Conservation (phyloP, 2,888 invertebrate species). For the Andricus quercusramuli region DNA sequence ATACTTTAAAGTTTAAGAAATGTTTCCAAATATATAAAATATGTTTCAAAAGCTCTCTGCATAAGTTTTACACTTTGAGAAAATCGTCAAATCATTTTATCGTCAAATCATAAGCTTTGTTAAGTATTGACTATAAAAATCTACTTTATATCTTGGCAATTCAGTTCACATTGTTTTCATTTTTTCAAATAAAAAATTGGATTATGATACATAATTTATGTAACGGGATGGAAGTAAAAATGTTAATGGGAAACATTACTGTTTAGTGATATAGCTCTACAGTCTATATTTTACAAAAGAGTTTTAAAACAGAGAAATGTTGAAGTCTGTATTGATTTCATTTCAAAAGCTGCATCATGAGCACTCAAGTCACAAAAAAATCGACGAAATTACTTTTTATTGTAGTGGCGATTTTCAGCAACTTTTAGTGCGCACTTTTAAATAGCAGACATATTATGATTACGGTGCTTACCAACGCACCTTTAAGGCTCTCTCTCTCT, state of each 20-base stretch:
- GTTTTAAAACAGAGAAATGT: background rate
- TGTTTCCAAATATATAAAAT: background rate
- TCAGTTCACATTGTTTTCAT: too few species aligned
- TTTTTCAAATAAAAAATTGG: too few species aligned
- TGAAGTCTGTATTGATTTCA: slow-evolving; percentile 6
- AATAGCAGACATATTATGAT: background rate
- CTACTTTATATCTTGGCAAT: too few species aligned
- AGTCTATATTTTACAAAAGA: background rate
- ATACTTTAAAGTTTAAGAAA: background rate
- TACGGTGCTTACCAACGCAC: too few species aligned
- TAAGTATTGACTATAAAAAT: background rate
- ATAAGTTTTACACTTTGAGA: background rate
- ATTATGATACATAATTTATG: too few species aligned
- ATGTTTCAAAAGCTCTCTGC: background rate
- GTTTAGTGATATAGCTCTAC: background rate
- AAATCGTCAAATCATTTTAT: background rate
- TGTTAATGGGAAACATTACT: background rate
- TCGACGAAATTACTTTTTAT: slow-evolving; percentile 25
- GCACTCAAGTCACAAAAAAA: slow-evolving; percentile 21
- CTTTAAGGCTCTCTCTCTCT: too few species aligned
- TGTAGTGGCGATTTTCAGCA: slow-evolving; percentile 12
- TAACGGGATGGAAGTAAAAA: too few species aligned
- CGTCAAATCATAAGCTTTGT: background rate
- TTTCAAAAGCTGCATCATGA: slow-evolving; percentile 9
- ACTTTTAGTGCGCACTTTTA: slow-evolving; percentile 4